Base-by-base conservation (phyloP, 1,140 invertebrate genomes). In the Drosophila pseudoobscura region DNA sequence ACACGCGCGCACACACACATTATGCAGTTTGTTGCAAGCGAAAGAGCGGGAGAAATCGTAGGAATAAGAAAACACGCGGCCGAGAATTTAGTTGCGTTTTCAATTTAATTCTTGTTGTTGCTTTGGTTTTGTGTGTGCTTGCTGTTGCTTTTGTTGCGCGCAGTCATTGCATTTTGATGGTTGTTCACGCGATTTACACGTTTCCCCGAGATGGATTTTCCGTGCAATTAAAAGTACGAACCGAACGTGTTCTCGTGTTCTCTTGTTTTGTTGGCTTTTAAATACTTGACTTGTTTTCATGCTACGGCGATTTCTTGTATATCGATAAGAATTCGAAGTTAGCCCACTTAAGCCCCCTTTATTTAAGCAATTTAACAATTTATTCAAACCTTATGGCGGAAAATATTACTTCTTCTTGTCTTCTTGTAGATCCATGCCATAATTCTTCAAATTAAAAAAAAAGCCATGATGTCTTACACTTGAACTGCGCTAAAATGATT, bases 151-250 rank as follows among this genome's bases (percentile, higher is more conserved):
- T 44, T 29, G 35, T 17, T 49, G 13, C 50, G 64, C 65, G 58
- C 22, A 15, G 6, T 60, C n/a, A 57, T 70, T 54, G 62, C 63
- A 80, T 59, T 46, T 41, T 60, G 62, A 5, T 54, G 15, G 6
- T 24, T 39, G 26, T 64, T 63, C 39, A 79, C 55, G 77, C 56
- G 52, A 73, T 46, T 60, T 66, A 20, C 46, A 49, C 56, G 64
- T 57, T 64, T 62, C 13, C 13, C 35, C 35, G 35, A 9, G 53
- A 39, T 63, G 70, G 35, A 29, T 71, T 63, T 63, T 62, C 49
- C 50, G 70, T 65, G 61, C 29, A 29, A 29, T 26, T 26, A 6
- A 26, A 52, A 41, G 55, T 51, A 46, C 43, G 78, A 80, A 80
- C 78, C 66, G 78, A 52, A 66, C 78, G 65, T 78, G 63, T 63